phyloP scores from a whole-genome alignment of 2,888 invertebrate genomes.

The Rotaria socialis region DNA sequence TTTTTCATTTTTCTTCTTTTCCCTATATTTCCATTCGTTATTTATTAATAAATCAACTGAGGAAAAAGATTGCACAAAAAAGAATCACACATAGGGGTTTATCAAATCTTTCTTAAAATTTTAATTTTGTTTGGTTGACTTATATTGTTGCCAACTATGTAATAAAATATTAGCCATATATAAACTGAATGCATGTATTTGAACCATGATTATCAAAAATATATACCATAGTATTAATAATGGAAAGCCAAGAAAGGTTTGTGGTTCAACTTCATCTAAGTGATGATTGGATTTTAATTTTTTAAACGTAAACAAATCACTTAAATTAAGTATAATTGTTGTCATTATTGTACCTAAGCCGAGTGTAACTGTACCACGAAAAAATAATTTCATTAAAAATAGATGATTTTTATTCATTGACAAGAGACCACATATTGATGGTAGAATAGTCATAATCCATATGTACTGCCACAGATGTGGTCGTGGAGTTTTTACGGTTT shows the following conservation, averaged over 20 bases:
- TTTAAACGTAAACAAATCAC: constrained; percentile 71
- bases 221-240: constrained; percentile 87
- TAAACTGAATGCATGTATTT: constrained; percentile 64
- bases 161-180: constrained; percentile 44
- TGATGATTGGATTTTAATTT: constrained; percentile 61
- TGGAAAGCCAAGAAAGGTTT: constrained; percentile 66
- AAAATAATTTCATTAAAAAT: constrained; percentile 64
- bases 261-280: constrained; percentile 62
- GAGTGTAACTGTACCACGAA: constrained; percentile 71
- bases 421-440: constrained; percentile 77
- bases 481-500: constrained; percentile 67
- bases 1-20: too few species aligned
- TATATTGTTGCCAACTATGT: constrained; percentile 37
- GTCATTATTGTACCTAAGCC: constrained; percentile 77
- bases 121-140: not conserved
- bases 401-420: constrained; percentile 80
- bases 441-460: constrained; percentile 78
- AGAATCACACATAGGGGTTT: not conserved
- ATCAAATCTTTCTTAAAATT: too few species aligned
- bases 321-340: constrained; percentile 75
- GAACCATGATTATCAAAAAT: constrained; percentile 77
- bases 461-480: constrained; percentile 87
- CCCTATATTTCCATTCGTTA: not conserved
- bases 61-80: not conserved
- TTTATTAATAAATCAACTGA: not conserved